Base-by-base conservation (phyloP, 30 jellyfish, hydroid and myxozoan species). In the Hydractinia symbiolongicarpus region DNA sequence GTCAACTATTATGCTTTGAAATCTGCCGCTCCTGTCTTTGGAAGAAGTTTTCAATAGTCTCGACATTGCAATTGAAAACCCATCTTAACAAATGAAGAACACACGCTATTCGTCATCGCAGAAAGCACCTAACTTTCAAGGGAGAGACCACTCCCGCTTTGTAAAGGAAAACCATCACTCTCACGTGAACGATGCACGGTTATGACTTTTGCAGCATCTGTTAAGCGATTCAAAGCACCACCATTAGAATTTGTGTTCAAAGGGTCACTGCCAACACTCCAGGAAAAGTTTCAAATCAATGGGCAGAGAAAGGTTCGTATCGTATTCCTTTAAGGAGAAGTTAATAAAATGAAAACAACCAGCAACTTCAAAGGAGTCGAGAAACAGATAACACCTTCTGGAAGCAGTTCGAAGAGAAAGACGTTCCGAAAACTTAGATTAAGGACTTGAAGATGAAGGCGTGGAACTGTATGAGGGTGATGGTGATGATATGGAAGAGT, bases 211-310 rank as follows among this genome's bases (percentile, higher is more conserved):
- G 75, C 75, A 66, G 8, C 75, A 17, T 66, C 75, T 66, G 19
- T 9, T 17, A 66, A 66, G 40, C 51, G 40, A 5, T 52, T 66
- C 75, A 66, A 66, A 66, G 51, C 75, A 66, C 75, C 75, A 17
- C 75, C 75, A 66, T 66, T 66, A 66, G 75, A 66, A 66, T 66
- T 66, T 66, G 75, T 66, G 51, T 66, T 66, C 75, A 66, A 66
- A 66, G 75, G 5, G 75, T 66, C 75, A 5, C 40, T 66, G 75
- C 40, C 75, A 66, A 66, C 75, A 49, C 75, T 52, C 75, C 9
- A 66, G 75, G 75, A 66, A 66, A 66, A 66, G 9, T 9, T 66
- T 17, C 75, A 5, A 52, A 17, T 49, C 75, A 66, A 52, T 66
- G 75, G 75, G 75, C 75, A 66, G 9, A 66, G 75, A 66, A 66